These are phyloP conservation scores for Nothobranchius kuhntae DNA, from an alignment of 2,113 vertebrate genomes.

Conservation along the genomic window DNA sequence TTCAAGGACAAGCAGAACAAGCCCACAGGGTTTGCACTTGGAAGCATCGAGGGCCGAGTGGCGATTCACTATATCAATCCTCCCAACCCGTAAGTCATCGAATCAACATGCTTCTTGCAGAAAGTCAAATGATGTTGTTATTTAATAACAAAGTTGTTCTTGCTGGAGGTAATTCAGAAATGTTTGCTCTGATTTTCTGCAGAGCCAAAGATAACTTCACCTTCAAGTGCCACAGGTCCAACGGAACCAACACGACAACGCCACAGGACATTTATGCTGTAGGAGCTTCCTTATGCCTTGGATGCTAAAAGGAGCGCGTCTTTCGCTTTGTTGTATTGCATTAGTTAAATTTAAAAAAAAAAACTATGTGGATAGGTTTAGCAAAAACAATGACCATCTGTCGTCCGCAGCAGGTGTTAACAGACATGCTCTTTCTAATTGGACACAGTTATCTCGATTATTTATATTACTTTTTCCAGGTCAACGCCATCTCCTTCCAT, in stretches of 20 bases:
- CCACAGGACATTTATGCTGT: conserved; percentile 99
- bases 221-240: conserved; percentile 98
- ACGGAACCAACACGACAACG: conserved; percentile 97
- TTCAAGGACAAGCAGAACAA: conserved; percentile 99
- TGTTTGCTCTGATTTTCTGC: conserved; percentile 4
- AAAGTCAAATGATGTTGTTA: not conserved
- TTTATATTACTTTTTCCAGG: conserved; percentile 71
- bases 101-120: not conserved
- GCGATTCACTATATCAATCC: conserved; percentile 99
- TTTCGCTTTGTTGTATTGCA: too few species aligned
- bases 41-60: conserved; percentile 97
- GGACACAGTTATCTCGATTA: too few species aligned
- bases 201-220: conserved; percentile 99
- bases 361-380: too few species aligned
- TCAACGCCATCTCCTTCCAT: conserved; percentile 97
- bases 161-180: not conserved
- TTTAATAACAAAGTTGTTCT: too few species aligned
- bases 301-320: too few species aligned
- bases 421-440: too few species aligned
- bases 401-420: too few species aligned
- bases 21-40: conserved; percentile 96
- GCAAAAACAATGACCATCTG: not conserved
- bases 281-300: conserved; percentile 48
- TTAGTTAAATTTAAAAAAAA: too few species aligned
- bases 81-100: conserved; percentile 92